Percentiles rank a stretch among this genome's conserved stretches.
Evolutionary conservation across 2,888 invertebrate species (phyloP).

Genomic region (Bhutanitis thaidina): DNA sequence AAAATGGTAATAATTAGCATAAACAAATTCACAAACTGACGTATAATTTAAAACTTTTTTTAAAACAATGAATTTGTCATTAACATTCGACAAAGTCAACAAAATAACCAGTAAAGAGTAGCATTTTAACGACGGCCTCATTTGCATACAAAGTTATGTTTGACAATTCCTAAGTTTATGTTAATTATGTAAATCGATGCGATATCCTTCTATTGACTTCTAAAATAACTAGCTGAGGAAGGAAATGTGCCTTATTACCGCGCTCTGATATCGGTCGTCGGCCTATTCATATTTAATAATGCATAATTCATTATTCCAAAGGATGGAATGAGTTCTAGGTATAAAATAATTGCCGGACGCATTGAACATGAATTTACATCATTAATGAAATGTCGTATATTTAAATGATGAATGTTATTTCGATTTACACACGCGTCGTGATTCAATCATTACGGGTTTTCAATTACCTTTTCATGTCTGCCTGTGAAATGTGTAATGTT

Average conservation of each 20-base stretch:
- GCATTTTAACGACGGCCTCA: slow-evolving; percentile 50
- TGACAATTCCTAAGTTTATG: slow-evolving; percentile 48
- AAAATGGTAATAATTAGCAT: not conserved
- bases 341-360: slow-evolving; percentile 40
- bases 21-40: not conserved
- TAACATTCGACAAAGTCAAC: too few relatives aligned
- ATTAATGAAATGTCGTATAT: slow-evolving; percentile 15
- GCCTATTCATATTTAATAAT: slow-evolving; percentile 28
- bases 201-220: slow-evolving; percentile 56
- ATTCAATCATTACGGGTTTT: slow-evolving; percentile 9
- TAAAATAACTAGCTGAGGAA: slow-evolving; percentile 37
- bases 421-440: slow-evolving; percentile 8
- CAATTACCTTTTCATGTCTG: slow-evolving; percentile 10
- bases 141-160: slow-evolving; percentile 71
- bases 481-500: not conserved
- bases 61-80: too few relatives aligned
- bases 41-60: not conserved
- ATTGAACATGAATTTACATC: slow-evolving; percentile 11
- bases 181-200: slow-evolving; percentile 67
- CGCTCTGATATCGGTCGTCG: slow-evolving; percentile 32
- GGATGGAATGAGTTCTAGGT: slow-evolving; percentile 28
- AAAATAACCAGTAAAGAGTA: slow-evolving; percentile 35
- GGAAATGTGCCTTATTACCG: slow-evolving; percentile 45
- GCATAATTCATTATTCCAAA: slow-evolving; percentile 14
- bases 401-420: slow-evolving; percentile 32